phyloP scores from a whole-genome alignment of 2,888 invertebrate species.

The Rotaria macrura region DNA sequence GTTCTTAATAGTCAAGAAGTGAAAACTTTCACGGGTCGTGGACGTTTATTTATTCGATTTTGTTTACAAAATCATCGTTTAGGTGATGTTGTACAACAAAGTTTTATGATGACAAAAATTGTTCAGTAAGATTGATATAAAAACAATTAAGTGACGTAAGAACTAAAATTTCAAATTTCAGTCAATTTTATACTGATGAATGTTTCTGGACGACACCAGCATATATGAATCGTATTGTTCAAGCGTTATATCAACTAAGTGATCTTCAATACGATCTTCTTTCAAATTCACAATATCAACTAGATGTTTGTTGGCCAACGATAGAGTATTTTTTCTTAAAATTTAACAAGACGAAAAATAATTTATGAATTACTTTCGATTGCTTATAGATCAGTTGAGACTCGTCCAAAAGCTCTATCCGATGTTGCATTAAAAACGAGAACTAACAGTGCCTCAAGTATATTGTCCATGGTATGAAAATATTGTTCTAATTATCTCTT shows the following conservation, averaged over 20 bases:
- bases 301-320: neutral
- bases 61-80: constrained; percentile 49
- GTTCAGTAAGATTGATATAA: neutral
- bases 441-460: neutral
- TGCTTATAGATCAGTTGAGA: neutral
- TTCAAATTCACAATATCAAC: neutral
- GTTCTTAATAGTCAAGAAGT: constrained; percentile 19
- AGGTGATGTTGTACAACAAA: constrained; percentile 50
- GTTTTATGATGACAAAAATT: constrained; percentile 43
- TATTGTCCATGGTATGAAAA: neutral
- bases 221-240: constrained; percentile 41
- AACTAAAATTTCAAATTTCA: constrained; percentile 35
- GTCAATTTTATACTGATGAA: constrained; percentile 45
- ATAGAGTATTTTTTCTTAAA: neutral
- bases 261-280: constrained; percentile 50
- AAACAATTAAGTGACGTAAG: neutral
- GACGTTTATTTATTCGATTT: constrained; percentile 50
- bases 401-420: neutral
- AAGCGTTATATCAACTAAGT: constrained; percentile 49
- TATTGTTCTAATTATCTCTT: too few species aligned
- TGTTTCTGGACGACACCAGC: constrained; percentile 43
- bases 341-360: too few species aligned
- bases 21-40: constrained; percentile 48
- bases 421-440: neutral
- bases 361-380: neutral